Conservation (phyloP, 2,888 invertebrate species). For the Ormyrus rosae region DNA sequence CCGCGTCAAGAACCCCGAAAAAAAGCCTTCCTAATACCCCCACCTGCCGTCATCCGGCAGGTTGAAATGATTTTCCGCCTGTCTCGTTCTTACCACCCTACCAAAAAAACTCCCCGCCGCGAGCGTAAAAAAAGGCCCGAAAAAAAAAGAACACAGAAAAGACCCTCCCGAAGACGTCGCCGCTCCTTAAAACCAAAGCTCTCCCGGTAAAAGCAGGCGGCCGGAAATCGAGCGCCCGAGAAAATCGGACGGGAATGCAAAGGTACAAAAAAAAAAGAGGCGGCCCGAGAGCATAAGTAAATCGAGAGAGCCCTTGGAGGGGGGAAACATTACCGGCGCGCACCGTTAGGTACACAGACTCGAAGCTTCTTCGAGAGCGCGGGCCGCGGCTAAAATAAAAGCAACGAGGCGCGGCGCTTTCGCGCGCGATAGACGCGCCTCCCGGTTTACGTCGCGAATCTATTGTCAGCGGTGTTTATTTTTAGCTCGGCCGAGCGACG, state of each 20-base stretch:
- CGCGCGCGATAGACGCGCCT: too few species aligned
- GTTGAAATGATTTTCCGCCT: slow-evolving; percentile 33
- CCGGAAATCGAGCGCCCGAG: slow-evolving; percentile 25
- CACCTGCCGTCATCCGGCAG: not conserved
- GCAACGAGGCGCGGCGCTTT: too few species aligned
- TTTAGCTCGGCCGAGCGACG: slow-evolving; percentile 2
- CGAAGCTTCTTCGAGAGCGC: not conserved
- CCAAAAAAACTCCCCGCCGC: not conserved
- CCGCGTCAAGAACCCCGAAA: too few species aligned
- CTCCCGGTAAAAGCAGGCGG: slow-evolving; percentile 26
- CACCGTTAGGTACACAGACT: too few species aligned
- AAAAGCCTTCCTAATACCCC: too few species aligned
- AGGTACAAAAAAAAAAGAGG: not conserved
- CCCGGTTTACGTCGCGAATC: slow-evolving; percentile 11
- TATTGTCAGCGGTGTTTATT: slow-evolving; percentile 37
- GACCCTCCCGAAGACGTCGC: not conserved
- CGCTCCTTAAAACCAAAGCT: not conserved
- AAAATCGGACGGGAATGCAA: slow-evolving; percentile 46
- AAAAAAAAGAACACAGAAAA: not conserved
- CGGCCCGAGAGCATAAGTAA: too few species aligned
- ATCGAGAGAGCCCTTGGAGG: too few species aligned
- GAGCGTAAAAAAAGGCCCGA: not conserved
- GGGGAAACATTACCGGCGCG: too few species aligned
- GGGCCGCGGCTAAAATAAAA: not conserved
- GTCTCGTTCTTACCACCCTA: not conserved